Evolutionary conservation across 1,140 invertebrate genomes (phyloP).

Genomic region (Pseudomyrmex gracilis): DNA sequence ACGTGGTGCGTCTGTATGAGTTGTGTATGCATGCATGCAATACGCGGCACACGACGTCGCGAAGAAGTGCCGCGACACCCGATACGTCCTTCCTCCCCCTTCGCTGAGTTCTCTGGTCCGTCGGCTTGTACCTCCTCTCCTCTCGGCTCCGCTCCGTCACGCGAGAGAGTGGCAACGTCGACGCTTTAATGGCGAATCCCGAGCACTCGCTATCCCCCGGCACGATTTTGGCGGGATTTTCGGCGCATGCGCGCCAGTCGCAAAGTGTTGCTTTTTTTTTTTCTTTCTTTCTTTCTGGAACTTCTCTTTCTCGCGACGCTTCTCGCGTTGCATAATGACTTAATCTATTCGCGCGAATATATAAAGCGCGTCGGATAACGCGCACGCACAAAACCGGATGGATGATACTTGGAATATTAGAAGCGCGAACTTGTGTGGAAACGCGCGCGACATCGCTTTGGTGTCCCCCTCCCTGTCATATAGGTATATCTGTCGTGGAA

Average conservation of each 20-base stretch:
- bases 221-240: slow-evolving; percentile 83
- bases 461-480: too few species aligned
- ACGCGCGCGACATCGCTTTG: too few species aligned
- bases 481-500: too few species aligned
- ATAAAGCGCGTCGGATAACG: too few species aligned
- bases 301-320: background rate
- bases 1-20: background rate
- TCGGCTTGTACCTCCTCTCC: background rate
- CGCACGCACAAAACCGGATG: too few species aligned
- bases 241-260: slow-evolving; percentile 78
- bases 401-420: too few species aligned
- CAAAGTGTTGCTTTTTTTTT: slow-evolving; percentile 66
- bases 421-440: too few species aligned
- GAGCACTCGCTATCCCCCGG: slow-evolving; percentile 56
- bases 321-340: background rate
- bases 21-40: background rate
- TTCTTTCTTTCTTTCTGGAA: background rate
- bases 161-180: slow-evolving; percentile 16
- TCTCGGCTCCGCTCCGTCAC: slow-evolving; percentile 27
- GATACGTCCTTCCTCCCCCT: slow-evolving; percentile 34
- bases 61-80: slow-evolving; percentile 48
- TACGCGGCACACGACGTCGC: slow-evolving; percentile 21
- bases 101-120: slow-evolving; percentile 1
- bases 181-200: slow-evolving; percentile 49
- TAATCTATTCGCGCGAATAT: too few species aligned